Percentiles rank a stretch among this genome's conserved stretches.
Conservation (phyloP, 2,113 vertebrate genomes). For the Pangasianodon hypophthalmus region DNA sequence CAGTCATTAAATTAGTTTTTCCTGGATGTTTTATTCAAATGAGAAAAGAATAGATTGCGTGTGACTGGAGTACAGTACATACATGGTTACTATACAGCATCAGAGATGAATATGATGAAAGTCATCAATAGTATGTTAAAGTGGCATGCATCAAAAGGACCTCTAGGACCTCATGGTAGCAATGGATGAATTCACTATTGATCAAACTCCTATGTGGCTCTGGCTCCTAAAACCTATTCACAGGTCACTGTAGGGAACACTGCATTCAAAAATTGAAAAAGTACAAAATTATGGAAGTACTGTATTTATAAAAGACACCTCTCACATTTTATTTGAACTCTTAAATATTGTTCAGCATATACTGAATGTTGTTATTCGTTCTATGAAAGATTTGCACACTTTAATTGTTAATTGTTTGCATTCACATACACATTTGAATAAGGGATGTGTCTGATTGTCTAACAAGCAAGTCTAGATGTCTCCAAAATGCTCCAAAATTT, state of each 20-base stretch:
- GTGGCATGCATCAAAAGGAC: slow-evolving; percentile 26
- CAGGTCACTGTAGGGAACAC: slow-evolving; percentile 19
- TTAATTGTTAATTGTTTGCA: slow-evolving; percentile 6
- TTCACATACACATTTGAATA: slow-evolving; percentile 16
- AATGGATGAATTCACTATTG: slow-evolving; percentile 18
- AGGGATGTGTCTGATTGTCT: slow-evolving; percentile 43
- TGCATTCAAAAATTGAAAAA: slow-evolving; percentile 27
- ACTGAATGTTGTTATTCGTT: slow-evolving; percentile 22
- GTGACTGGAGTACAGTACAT: slow-evolving; percentile 63
- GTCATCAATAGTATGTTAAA: slow-evolving; percentile 12
- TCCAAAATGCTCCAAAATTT: neutral
- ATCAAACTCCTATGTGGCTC: slow-evolving; percentile 10
- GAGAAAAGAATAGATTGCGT: slow-evolving; percentile 61
- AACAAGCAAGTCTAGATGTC: slow-evolving; percentile 24
- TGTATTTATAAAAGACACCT: slow-evolving; percentile 42
- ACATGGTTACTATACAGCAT: slow-evolving; percentile 65
- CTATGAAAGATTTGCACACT: slow-evolving; percentile 26
- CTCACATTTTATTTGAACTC: slow-evolving; percentile 41
- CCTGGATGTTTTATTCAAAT: slow-evolving; percentile 66
- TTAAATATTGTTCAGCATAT: slow-evolving; percentile 37
- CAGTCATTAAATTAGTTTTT: neutral
- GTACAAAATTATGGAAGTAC: slow-evolving; percentile 21
- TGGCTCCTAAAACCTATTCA: neutral
- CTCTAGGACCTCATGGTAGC: neutral
- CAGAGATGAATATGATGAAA: slow-evolving; percentile 43